phyloP scores from a whole-genome alignment of 2,113 vertebrate species.

The Elachura formosa region DNA sequence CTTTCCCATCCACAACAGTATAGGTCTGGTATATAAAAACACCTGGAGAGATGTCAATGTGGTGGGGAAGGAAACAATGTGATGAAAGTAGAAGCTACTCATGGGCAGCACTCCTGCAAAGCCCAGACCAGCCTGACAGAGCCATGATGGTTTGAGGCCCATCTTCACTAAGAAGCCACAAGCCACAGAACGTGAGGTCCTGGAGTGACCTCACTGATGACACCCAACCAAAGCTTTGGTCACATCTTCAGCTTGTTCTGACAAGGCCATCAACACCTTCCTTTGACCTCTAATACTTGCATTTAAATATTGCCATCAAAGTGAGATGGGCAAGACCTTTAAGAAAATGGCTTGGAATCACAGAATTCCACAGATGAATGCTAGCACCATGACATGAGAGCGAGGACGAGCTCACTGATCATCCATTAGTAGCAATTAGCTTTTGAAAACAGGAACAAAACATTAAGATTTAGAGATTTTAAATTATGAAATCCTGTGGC shows the following conservation, averaged over 20 bases:
- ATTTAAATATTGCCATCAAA: not conserved
- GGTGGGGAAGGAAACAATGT: not conserved
- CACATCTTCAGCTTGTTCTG: not conserved
- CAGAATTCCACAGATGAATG: not conserved
- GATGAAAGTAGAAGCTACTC: too few species aligned
- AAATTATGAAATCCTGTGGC: not conserved
- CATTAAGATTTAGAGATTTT: not conserved
- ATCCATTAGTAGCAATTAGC: not conserved
- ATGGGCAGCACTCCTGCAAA: not conserved
- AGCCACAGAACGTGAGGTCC: not conserved
- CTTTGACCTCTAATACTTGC: not conserved
- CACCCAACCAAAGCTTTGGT: not conserved
- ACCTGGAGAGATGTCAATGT: not conserved
- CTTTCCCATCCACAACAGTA: rapidly evolving
- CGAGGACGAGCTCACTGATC: not conserved
- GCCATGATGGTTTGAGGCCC: not conserved
- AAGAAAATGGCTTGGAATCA: not conserved
- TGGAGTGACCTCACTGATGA: not conserved
- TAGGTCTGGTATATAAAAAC: not conserved
- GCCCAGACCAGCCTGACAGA: not conserved
- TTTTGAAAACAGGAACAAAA: not conserved
- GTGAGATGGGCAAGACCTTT: not conserved
- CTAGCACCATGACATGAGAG: not conserved
- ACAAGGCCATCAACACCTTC: not conserved
- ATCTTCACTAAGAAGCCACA: not conserved